Percentiles rank a stretch among this genome's conserved stretches.
Conservation (phyloP, 2,888 invertebrate genomes). For the Lymantria monacha region DNA sequence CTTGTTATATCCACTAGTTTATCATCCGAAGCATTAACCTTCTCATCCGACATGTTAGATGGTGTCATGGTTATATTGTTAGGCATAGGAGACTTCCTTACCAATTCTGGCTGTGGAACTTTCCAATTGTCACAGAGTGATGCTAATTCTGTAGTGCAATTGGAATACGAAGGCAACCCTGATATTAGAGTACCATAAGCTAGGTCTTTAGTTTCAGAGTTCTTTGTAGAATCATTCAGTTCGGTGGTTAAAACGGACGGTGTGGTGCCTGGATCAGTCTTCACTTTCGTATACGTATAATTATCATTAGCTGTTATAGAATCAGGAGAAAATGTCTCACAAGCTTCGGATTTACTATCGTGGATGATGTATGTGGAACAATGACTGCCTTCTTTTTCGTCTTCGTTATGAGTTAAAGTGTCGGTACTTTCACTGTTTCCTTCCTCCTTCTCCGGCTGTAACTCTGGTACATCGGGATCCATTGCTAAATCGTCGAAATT, state of each 20-base stretch:
- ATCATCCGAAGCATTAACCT: slow-evolving; percentile 14
- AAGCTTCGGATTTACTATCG: slow-evolving; percentile 65
- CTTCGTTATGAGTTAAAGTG: slow-evolving; percentile 68
- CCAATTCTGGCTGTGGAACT: slow-evolving; percentile 60
- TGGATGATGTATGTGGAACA: slow-evolving; percentile 71
- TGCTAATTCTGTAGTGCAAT: slow-evolving; percentile 62
- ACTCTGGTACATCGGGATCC: slow-evolving; percentile 61
- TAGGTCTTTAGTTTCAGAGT: slow-evolving; percentile 64
- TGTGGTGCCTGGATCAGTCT: slow-evolving; percentile 52
- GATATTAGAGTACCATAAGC: slow-evolving; percentile 69
- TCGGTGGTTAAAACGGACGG: slow-evolving; percentile 57
- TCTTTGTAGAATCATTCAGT: slow-evolving; percentile 59
- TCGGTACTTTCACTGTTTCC: slow-evolving; percentile 66
- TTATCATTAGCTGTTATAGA: slow-evolving; percentile 70
- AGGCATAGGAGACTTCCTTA: slow-evolving; percentile 57
- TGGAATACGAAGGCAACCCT: slow-evolving; percentile 65
- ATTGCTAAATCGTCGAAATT: slow-evolving; percentile 74
- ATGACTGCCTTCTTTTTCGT: slow-evolving; percentile 61
- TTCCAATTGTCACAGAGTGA: slow-evolving; percentile 65
- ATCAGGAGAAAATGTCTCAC: slow-evolving; percentile 70
- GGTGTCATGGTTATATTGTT: slow-evolving; percentile 47
- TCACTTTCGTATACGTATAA: slow-evolving; percentile 68
- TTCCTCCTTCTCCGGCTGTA: slow-evolving; percentile 45
- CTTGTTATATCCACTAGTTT: slow-evolving; percentile 35
- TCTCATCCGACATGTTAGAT: slow-evolving; percentile 34